Evolutionary conservation across 35 echinoderm and acorn worm genomes (phyloP).

Genomic region (Chiridota heheva): DNA sequence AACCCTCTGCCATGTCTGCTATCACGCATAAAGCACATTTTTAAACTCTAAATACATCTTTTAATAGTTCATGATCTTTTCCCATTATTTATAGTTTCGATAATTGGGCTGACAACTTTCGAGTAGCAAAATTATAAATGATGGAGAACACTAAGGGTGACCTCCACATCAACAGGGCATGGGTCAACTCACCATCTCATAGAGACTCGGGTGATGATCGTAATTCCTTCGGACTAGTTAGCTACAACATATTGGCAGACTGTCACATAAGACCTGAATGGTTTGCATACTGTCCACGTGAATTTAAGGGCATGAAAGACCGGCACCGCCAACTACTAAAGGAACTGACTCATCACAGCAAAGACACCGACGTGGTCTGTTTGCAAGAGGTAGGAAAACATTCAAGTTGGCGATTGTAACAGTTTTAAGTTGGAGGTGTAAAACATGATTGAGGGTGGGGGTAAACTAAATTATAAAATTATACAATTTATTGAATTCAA

Average conservation of each 20-base stretch:
- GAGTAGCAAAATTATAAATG: no score
- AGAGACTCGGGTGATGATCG: not conserved
- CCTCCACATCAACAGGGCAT: not conserved
- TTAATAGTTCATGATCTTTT: no score
- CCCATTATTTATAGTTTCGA: no score
- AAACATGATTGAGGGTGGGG: not conserved
- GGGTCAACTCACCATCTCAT: slow-evolving; percentile 3
- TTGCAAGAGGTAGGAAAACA: slow-evolving; percentile 57
- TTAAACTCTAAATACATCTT: no score
- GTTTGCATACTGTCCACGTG: slow-evolving; percentile 54
- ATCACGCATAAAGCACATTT: no score
- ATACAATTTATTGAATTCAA: no score
- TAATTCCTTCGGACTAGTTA: slow-evolving; percentile 41
- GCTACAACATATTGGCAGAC: slow-evolving; percentile 60
- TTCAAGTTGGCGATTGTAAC: not conserved
- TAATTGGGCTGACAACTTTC: no score
- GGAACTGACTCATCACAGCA: slow-evolving; percentile 25
- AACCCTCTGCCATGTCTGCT: not conserved
- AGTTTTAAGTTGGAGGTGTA: no score
- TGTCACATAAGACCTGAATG: slow-evolving; percentile 31
- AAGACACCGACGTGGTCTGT: slow-evolving; percentile 41
- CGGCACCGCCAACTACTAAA: slow-evolving; percentile 31
- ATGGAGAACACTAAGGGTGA: not conserved
- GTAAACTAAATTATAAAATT: no score
- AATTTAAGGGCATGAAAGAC: slow-evolving; percentile 39